Evolutionary conservation across 92 coral and sea anemone genomes (phyloP).

Genomic region (Zoanthus gigantus): DNA sequence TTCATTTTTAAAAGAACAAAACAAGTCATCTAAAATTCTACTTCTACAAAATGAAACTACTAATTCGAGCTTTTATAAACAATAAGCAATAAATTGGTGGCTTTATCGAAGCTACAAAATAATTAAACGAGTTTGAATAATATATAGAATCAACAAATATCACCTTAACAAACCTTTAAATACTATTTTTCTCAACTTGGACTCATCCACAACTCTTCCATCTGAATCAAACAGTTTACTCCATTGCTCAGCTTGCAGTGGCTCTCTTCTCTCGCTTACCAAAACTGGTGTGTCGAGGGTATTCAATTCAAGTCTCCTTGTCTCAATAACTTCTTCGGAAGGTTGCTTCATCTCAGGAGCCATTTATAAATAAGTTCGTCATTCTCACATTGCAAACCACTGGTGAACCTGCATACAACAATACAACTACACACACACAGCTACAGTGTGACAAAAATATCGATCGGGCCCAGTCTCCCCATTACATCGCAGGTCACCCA

Average conservation of each 20-base stretch:
- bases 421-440: too few species aligned
- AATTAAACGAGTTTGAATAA: too few species aligned
- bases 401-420: background rate
- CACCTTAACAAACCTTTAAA: slow-evolving; percentile 83
- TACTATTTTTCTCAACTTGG: slow-evolving; percentile 80
- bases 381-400: background rate
- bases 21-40: background rate
- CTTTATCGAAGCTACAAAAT: background rate
- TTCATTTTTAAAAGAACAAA: background rate
- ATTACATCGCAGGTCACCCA: too few species aligned
- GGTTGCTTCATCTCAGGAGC: slow-evolving; percentile 39
- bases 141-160: background rate
- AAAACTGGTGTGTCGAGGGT: slow-evolving; percentile 75
- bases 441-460: too few species aligned
- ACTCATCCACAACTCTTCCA: slow-evolving; percentile 92
- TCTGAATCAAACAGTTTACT: slow-evolving; percentile 80
- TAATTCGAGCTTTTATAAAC: background rate
- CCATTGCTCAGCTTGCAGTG: slow-evolving; percentile 77
- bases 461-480: too few species aligned
- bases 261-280: slow-evolving; percentile 81
- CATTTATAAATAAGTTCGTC: background rate
- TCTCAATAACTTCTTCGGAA: background rate
- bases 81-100: background rate
- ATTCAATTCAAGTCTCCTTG: slow-evolving; percentile 9
- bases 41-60: background rate